A percentile compares a stretch with the other conserved stretches of the same genome.
These are phyloP conservation scores for Notolabrus celidotus DNA, from an alignment of 2,797 vertebrate species.

Conservation along the genomic window DNA sequence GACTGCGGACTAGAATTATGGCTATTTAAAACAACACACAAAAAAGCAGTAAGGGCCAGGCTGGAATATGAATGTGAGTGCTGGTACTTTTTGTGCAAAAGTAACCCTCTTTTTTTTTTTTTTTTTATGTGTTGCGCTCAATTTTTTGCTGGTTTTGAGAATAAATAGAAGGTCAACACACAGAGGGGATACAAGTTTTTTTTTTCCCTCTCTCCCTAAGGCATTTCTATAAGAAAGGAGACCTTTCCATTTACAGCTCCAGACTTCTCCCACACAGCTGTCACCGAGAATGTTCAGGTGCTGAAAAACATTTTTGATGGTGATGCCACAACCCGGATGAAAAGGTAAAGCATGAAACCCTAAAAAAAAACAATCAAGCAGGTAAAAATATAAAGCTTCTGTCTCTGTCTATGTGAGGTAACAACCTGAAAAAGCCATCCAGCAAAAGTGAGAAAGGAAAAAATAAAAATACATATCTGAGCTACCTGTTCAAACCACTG, in stretches of 20 bases:
- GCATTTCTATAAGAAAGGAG: slow-evolving; percentile 23
- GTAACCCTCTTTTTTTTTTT: slow-evolving; percentile 25
- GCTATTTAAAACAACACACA: slow-evolving; percentile 59
- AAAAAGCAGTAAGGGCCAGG: slow-evolving; percentile 4
- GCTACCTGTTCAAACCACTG: slow-evolving; percentile 22
- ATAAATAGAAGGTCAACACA: slow-evolving; percentile 38
- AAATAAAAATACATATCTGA: slow-evolving; percentile 22
- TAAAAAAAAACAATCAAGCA: slow-evolving; percentile 40
- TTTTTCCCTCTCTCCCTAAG: not conserved
- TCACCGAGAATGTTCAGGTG: slow-evolving; percentile 31
- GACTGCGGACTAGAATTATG: slow-evolving; percentile 45
- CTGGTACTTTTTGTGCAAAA: slow-evolving; percentile 25
- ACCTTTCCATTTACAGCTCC: slow-evolving; percentile 32
- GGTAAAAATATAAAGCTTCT: slow-evolving; percentile 2
- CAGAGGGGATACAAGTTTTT: not conserved
- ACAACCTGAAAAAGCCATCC: slow-evolving; percentile 9
- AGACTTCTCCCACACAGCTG: slow-evolving; percentile 29
- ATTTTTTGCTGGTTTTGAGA: slow-evolving; percentile 27
- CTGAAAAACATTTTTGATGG: slow-evolving; percentile 29
- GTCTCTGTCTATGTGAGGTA: not conserved
- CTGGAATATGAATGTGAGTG: slow-evolving; percentile 31
- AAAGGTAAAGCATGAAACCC: slow-evolving; percentile 28
- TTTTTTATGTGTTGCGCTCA: slow-evolving; percentile 25
- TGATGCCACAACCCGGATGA: slow-evolving; percentile 19
- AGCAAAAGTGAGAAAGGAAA: slow-evolving; percentile 10